Evolutionary conservation across 92 coral and sea anemone genomes (phyloP).

Genomic region (Galaxea fascicularis): DNA sequence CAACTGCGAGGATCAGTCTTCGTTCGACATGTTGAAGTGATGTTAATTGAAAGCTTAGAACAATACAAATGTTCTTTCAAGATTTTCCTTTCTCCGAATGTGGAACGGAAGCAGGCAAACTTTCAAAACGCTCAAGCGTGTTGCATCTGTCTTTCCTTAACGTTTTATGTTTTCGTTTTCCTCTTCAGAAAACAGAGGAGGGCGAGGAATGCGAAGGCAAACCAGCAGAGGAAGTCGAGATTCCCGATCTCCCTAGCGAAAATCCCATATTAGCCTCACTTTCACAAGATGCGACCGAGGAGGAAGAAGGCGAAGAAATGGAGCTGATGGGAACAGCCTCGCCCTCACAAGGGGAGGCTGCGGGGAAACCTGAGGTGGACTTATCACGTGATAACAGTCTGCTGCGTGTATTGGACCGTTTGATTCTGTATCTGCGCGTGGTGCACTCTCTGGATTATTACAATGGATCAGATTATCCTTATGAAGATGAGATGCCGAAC

Average conservation of each 20-base stretch:
- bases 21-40: no score
- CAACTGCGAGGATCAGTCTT: no score
- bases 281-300: slow-evolving; percentile 87
- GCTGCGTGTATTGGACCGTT: slow-evolving; percentile 82
- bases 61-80: no score
- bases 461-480: slow-evolving; percentile 93
- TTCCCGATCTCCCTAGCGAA: slow-evolving; percentile 78
- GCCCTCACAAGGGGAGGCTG: slow-evolving; percentile 49
- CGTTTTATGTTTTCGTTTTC: not conserved
- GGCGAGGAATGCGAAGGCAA: slow-evolving; percentile 84
- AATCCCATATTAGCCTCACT: slow-evolving; percentile 93
- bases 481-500: slow-evolving; percentile 99
- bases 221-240: slow-evolving; percentile 70
- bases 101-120: no score
- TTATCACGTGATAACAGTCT: slow-evolving; percentile 76
- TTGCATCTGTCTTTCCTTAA: not conserved
- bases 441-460: slow-evolving; percentile 97
- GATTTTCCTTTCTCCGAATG: no score
- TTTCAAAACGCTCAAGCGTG: no score
- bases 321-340: slow-evolving; percentile 84
- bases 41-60: no score
- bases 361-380: slow-evolving; percentile 80
- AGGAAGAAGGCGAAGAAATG: slow-evolving; percentile 95
- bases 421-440: slow-evolving; percentile 86
- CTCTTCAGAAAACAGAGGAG: slow-evolving; percentile 76